Conservation (phyloP, 2,888 invertebrate species). For the Theretra japonica region DNA sequence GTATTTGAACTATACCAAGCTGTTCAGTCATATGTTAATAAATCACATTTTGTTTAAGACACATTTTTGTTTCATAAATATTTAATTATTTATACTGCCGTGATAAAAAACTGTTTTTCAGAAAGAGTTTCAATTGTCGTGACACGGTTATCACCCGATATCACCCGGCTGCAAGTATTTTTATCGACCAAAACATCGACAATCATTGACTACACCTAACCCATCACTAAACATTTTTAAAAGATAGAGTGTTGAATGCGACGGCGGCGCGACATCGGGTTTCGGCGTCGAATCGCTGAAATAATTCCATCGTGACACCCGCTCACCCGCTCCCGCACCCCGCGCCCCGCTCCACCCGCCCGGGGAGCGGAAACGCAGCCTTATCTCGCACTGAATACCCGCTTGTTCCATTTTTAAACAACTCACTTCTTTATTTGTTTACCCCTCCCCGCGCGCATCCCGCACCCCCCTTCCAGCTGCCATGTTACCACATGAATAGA, state of each 20-base stretch:
- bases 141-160: too few relatives aligned
- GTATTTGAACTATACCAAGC: too few relatives aligned
- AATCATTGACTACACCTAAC: constrained; percentile 16
- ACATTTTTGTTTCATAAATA: too few relatives aligned
- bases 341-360: constrained; percentile 38
- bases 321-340: constrained; percentile 42
- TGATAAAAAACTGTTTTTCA: too few relatives aligned
- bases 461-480: constrained; percentile 60
- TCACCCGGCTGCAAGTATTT: too few relatives aligned
- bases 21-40: too few relatives aligned
- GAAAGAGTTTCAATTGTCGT: too few relatives aligned
- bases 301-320: constrained; percentile 77
- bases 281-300: constrained; percentile 80
- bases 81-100: too few relatives aligned
- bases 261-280: constrained; percentile 78
- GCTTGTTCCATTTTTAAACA: constrained; percentile 84
- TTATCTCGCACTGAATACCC: constrained; percentile 81
- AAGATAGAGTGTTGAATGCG: constrained; percentile 82
- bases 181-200: constrained; percentile 30
- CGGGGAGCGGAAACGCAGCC: constrained; percentile 81
- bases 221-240: constrained; percentile 77
- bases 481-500: constrained; percentile 81
- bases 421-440: constrained; percentile 83
- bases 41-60: too few relatives aligned
- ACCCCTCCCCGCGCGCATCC: constrained; percentile 58